phyloP scores from a whole-genome alignment of 2,888 invertebrate genomes.

The Orthosia gothica region DNA sequence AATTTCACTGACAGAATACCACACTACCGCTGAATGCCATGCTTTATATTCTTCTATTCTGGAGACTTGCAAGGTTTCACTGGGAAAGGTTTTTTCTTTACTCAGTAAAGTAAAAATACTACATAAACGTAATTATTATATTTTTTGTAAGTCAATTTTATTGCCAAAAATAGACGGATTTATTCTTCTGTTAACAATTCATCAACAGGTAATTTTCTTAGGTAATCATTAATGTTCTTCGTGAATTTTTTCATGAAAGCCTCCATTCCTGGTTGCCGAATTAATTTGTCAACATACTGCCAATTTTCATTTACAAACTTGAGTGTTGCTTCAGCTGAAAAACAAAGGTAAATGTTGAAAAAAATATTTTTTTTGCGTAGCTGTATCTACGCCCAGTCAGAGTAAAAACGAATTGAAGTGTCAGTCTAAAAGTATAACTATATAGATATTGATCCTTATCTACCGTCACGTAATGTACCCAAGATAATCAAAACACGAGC shows the following conservation, averaged over 20 bases:
- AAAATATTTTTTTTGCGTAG: background rate
- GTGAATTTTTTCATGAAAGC: slow-evolving; percentile 23
- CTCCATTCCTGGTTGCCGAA: slow-evolving; percentile 8
- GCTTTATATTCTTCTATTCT: too few species aligned
- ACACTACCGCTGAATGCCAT: too few species aligned
- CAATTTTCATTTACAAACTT: slow-evolving; percentile 48
- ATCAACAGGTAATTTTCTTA: background rate
- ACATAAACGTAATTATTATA: too few species aligned
- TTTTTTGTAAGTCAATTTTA: background rate
- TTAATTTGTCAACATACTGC: slow-evolving; percentile 33
- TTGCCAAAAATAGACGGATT: background rate
- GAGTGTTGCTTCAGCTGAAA: slow-evolving; percentile 36
- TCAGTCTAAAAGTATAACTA: too few species aligned
- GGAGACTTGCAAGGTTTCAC: too few species aligned
- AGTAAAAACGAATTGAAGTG: too few species aligned
- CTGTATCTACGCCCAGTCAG: background rate
- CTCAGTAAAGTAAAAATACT: background rate
- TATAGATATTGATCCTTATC: too few species aligned
- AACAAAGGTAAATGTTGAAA: background rate
- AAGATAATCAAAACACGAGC: too few species aligned
- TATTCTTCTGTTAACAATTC: slow-evolving; percentile 24
- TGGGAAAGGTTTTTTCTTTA: too few species aligned
- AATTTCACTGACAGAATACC: too few species aligned
- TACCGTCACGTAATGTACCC: too few species aligned
- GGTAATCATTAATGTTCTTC: slow-evolving; percentile 20